A percentile compares a stretch with the other conserved stretches of the same genome.
These are phyloP conservation scores for Malurus melanocephalus DNA, from an alignment of 2,113 vertebrate genomes.

Conservation along the genomic window DNA sequence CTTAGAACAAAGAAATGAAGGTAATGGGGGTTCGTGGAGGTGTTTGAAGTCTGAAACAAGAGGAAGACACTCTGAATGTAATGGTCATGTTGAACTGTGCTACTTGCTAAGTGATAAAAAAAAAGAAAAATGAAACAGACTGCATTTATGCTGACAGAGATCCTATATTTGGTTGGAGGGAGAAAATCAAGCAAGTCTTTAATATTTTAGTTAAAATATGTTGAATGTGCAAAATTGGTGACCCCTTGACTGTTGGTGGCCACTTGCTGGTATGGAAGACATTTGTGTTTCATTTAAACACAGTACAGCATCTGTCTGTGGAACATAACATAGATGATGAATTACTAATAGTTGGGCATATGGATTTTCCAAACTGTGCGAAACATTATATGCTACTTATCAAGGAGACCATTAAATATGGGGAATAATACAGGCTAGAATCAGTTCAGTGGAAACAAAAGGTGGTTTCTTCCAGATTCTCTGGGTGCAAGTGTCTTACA, in stretches of 20 bases:
- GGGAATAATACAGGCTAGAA: background rate
- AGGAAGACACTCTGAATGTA: constrained; percentile 15
- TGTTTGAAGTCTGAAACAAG: constrained; percentile 20
- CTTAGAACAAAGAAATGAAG: constrained; percentile 9
- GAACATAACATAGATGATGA: background rate
- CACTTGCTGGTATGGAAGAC: background rate
- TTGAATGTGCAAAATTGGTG: background rate
- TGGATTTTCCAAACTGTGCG: background rate
- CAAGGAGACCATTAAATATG: background rate
- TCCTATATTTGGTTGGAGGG: background rate
- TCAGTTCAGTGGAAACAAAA: background rate
- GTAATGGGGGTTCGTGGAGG: background rate
- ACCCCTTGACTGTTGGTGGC: background rate
- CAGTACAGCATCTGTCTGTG: background rate
- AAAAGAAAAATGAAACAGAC: background rate
- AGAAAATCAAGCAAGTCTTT: background rate
- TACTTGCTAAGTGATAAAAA: constrained; percentile 1
- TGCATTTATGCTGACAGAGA: background rate
- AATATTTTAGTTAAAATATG: background rate
- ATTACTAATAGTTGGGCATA: background rate
- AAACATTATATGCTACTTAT: background rate
- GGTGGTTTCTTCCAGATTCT: background rate
- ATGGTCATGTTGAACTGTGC: background rate
- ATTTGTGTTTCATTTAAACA: background rate
- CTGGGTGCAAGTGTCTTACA: background rate